Evolutionary conservation across 2,888 invertebrate genomes (phyloP).

Genomic region (Lepetodrilus schrolli): DNA sequence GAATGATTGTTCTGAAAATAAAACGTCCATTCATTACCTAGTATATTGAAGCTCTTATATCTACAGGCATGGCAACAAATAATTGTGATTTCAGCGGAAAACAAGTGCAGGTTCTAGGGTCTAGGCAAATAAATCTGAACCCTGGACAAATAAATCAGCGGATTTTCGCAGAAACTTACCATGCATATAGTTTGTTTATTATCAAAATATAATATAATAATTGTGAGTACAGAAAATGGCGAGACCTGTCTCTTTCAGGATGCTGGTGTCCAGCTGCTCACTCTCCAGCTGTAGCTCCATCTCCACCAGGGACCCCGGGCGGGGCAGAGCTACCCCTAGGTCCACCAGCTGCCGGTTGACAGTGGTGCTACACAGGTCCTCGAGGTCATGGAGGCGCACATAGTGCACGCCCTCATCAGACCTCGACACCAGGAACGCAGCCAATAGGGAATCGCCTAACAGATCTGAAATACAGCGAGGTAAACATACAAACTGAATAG

Average conservation of each 20-base stretch:
- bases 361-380: conserved; percentile 34
- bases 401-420: conserved; percentile 36
- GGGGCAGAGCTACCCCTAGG: conserved; percentile 41
- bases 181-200: background rate
- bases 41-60: background rate
- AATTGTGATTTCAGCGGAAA: too few relatives aligned
- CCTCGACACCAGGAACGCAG: conserved; percentile 32
- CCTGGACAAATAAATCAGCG: too few relatives aligned
- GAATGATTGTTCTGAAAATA: conserved; percentile 55
- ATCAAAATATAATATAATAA: background rate
- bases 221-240: background rate
- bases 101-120: background rate
- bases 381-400: conserved; percentile 34
- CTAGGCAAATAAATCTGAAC: background rate
- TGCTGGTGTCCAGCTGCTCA: conserved; percentile 41
- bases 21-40: background rate
- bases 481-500: background rate
- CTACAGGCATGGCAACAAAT: too few relatives aligned
- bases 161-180: too few relatives aligned
- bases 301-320: conserved; percentile 53
- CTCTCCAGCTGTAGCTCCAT: conserved; percentile 52
- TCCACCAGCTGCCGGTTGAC: conserved; percentile 54
- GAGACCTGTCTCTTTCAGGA: conserved; percentile 34
- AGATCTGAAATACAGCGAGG: conserved; percentile 26
- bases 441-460: conserved; percentile 11